Evolutionary conservation across 2,888 invertebrate species (phyloP), one percentile per base, ranked within the genome.

Genomic region (Caenorhabditis afra): DNA sequence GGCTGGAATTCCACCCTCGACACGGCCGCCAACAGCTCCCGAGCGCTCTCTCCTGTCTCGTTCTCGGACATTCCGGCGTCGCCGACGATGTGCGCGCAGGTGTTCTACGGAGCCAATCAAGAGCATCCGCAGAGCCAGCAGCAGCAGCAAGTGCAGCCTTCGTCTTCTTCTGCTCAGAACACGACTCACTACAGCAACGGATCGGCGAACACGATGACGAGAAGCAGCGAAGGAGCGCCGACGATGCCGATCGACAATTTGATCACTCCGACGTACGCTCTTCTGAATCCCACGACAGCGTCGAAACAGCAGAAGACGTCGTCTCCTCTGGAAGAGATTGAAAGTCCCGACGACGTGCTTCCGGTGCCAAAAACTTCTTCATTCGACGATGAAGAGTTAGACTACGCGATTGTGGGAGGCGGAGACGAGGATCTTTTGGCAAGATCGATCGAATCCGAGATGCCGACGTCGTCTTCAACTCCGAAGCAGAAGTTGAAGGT

Each of bases 11-110:
- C 81, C 4, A 77, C 75, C 0, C 64, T 82, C 23, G 83, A 85
- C 44, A 86, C 86, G 0, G 83, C 84, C 8, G 81, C 83, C 10
- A 79, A 83, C 62, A 86, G 84, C 65, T 85, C 85, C 14, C 71
- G 82, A 14, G 78, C 80, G 12, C 77, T 86, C 1, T 87, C 87
- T 2, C 87, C 87, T 22, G 81, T 86, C 7, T 86, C 86, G 11
- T 74, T 74, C 16, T 81, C 84, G 11, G 87, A 88, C 35, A 77
- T 88, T 35, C 88, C 88, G 20, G 87, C 85, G 37, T 87, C 87
- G 7, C 88, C 88, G 22, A 86, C 87, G 1, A 83, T 87, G 58
- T 87, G 79, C 52, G 74, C 75, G 1, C 67, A 76, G 29, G 49
- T 70, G n/a, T 20, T 18, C 37, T 16, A 18, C n/a, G 29, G 29